These are phyloP conservation scores for Lomographa bimaculata DNA, from an alignment of 2,888 invertebrate species.

Conservation along the genomic window DNA sequence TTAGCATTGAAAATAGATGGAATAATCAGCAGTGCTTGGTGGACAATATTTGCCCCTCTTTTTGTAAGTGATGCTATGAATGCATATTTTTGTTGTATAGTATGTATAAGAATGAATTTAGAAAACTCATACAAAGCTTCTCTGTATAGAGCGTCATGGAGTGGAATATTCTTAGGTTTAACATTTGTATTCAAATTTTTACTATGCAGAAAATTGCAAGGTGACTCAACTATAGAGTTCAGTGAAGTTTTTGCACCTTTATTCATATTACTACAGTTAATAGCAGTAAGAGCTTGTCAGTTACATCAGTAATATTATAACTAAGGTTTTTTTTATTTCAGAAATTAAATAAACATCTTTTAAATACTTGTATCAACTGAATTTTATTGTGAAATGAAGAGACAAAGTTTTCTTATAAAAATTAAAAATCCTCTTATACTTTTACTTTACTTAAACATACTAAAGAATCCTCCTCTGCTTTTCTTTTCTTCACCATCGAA, in stretches of 20 bases:
- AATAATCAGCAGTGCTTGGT: constrained; percentile 88
- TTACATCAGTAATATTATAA: constrained; percentile 80
- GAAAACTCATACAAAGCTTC: constrained; percentile 91
- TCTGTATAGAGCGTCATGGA: constrained; percentile 92
- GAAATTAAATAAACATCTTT: too few relatives aligned
- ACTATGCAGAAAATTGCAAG: constrained; percentile 93
- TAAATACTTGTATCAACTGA: too few relatives aligned
- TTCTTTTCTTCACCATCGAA: constrained; percentile 66
- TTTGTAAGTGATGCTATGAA: constrained; percentile 96
- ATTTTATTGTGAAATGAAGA: constrained; percentile 13
- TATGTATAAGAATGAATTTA: constrained; percentile 95
- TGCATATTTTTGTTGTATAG: constrained; percentile 97
- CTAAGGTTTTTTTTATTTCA: too few relatives aligned
- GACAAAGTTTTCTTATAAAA: too few relatives aligned
- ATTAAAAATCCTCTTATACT: too few relatives aligned
- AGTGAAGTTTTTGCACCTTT: constrained; percentile 97
- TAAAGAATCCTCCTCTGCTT: constrained; percentile 63
- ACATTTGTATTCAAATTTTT: constrained; percentile 96
- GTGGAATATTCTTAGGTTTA: constrained; percentile 90
- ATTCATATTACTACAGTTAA: constrained; percentile 94
- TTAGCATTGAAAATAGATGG: constrained; percentile 91
- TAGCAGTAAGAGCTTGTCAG: constrained; percentile 97
- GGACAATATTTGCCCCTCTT: constrained; percentile 94
- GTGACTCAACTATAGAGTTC: constrained; percentile 91
- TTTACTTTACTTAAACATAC: constrained; percentile 58